Evolutionary conservation across 1,140 invertebrate species (phyloP).

Genomic region (Aphelinus atriplicis): DNA sequence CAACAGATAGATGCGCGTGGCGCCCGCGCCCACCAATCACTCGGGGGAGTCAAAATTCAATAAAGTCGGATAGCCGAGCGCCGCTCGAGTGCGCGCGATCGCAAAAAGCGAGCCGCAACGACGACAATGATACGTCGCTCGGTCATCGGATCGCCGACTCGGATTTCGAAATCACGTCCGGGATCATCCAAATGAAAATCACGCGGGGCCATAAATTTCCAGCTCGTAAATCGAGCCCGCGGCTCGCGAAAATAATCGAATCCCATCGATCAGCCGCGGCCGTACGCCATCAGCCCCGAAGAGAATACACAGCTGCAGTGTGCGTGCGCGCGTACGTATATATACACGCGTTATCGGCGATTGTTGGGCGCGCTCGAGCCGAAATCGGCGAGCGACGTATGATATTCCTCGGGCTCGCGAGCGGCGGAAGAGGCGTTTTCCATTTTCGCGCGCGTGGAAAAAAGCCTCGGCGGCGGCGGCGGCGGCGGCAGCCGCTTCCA

Average conservation of each 20-base stretch:
- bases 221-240: conserved; percentile 11
- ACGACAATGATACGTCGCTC: too few species aligned
- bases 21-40: too few species aligned
- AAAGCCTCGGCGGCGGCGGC: background rate
- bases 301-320: background rate
- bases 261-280: conserved; percentile 11
- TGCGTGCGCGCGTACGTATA: background rate
- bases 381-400: too few species aligned
- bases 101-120: background rate
- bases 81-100: background rate
- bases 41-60: background rate
- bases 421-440: conserved; percentile 29
- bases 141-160: too few species aligned
- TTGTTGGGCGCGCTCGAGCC: too few species aligned
- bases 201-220: conserved; percentile 14
- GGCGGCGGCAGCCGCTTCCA: conserved; percentile 12
- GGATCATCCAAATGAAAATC: conserved; percentile 19
- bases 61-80: background rate
- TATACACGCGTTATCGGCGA: background rate
- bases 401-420: too few species aligned
- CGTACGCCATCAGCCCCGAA: background rate
- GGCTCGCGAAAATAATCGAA: conserved; percentile 11
- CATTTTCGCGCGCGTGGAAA: conserved; percentile 25
- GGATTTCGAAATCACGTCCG: background rate
- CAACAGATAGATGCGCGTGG: background rate